Evolutionary conservation across 2,797 vertebrate species (phyloP).

Genomic region (Fratercula arctica): DNA sequence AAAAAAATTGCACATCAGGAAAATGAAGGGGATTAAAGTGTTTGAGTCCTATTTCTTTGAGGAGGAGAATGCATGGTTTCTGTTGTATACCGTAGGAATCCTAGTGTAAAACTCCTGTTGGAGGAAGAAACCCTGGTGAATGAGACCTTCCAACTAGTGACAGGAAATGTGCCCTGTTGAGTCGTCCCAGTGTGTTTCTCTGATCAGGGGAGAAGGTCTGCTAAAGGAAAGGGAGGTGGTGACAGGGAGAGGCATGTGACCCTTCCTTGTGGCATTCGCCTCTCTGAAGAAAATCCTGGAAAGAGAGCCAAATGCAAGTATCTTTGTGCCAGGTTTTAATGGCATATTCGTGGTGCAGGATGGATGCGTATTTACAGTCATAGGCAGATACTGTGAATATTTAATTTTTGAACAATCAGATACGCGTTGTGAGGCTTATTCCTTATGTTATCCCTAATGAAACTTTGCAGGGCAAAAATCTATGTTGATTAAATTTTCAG

Average conservation of each 20-base stretch:
- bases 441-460: not conserved
- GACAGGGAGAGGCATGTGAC: not conserved
- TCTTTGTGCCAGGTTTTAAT: not conserved
- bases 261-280: not conserved
- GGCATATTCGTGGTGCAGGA: not conserved
- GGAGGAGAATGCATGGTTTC: not conserved
- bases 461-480: not conserved
- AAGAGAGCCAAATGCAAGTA: not conserved
- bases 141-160: not conserved
- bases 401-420: not conserved
- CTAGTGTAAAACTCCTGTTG: not conserved
- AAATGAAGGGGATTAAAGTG: not conserved
- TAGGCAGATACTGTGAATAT: not conserved
- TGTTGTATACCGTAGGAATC: not conserved
- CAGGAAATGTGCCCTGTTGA: not conserved
- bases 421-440: rapidly evolving
- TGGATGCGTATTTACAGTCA: not conserved
- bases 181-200: not conserved
- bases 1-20: not conserved
- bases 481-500: not conserved
- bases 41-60: not conserved
- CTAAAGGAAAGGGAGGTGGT: not conserved
- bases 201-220: not conserved
- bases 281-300: not conserved
- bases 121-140: not conserved